Evolutionary conservation across 2,888 invertebrate genomes (phyloP), one percentile per base, ranked within the genome.

Genomic region (Synergus gifuensis): DNA sequence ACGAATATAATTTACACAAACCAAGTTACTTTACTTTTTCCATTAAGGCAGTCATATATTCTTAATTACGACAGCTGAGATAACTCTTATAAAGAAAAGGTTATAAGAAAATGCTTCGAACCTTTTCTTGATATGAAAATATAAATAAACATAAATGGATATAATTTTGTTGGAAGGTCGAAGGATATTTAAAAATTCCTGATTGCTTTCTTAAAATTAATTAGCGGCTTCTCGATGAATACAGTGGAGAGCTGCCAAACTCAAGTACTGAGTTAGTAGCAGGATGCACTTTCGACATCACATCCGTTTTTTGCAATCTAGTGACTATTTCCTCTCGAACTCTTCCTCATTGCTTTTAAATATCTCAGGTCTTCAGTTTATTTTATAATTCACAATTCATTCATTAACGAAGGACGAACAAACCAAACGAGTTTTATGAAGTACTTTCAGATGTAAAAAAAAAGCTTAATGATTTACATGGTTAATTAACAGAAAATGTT

Each of bases 1-100:
- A 12, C 12, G 28, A 62, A 62, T 62, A 12, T 62, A 28, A 11
- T 54, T 73, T 73, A 14, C 54, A 54, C 36, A 73, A 73, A 73
- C 11, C 49, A 73, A 54, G 36, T 73, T 69, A 69, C 4, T 67
- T 46, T 44, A 67, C 49, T 69, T 49, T 36, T 66, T 69, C 36
- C 16, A 69, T 49, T 54, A 22, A 49, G 16, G 54, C 2, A 4
- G 0, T 40, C 11, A 11, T 40, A 28, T 36, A 42, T 64, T 44
- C n/a, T 42, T 42, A 44, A 12, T 66, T 66, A 73, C 54, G 12
- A 54, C 40, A 73, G 5, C 8, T 69, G 4, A 16, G 46, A 54
- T n/a, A 9, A 1, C 16, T 49, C 44, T 69, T 46, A 69, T 46
- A 8, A 46, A 69, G 28, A 54, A 36, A 36, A 36, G 9, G 28